Conservation (phyloP, 2,113 vertebrate genomes). For the Melierax canorus region DNA sequence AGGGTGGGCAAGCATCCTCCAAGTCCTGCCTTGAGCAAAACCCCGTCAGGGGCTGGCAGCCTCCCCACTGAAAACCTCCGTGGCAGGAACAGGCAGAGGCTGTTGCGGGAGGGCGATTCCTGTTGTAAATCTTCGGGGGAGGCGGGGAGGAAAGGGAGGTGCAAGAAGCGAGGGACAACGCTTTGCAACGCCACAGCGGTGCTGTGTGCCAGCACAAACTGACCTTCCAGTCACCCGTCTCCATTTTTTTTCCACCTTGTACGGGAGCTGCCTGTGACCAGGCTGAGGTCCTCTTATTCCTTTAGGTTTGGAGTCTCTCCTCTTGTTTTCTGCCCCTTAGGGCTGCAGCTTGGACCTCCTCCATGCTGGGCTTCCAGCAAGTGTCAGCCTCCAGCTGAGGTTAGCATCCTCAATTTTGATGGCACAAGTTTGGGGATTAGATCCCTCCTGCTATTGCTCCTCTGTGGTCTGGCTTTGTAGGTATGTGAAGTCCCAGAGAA, state of each 20-base stretch:
- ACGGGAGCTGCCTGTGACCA: not conserved
- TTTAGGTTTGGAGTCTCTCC: not conserved
- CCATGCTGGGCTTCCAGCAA: accelerated
- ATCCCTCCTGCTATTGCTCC: not conserved
- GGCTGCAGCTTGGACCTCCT: not conserved
- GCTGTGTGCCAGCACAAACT: not conserved
- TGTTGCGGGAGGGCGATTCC: accelerated
- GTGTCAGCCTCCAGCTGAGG: not conserved
- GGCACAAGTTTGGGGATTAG: not conserved
- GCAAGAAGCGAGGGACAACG: not conserved
- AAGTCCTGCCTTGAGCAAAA: accelerated
- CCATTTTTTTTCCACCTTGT: not conserved
- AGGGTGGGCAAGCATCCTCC: not conserved
- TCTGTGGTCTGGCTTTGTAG: not conserved
- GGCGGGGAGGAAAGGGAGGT: conserved; percentile 31
- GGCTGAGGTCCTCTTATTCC: not conserved
- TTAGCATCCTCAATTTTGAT: not conserved
- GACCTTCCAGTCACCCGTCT: not conserved
- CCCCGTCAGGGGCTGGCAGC: not conserved
- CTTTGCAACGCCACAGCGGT: not conserved
- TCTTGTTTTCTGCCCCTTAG: not conserved
- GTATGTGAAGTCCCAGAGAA: not conserved
- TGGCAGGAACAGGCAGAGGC: not conserved
- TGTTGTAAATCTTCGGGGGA: not conserved
- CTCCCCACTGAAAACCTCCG: accelerated